These are phyloP conservation scores for Argyra leucocephala DNA, from an alignment of 2,888 invertebrate species.

Conservation along the genomic window DNA sequence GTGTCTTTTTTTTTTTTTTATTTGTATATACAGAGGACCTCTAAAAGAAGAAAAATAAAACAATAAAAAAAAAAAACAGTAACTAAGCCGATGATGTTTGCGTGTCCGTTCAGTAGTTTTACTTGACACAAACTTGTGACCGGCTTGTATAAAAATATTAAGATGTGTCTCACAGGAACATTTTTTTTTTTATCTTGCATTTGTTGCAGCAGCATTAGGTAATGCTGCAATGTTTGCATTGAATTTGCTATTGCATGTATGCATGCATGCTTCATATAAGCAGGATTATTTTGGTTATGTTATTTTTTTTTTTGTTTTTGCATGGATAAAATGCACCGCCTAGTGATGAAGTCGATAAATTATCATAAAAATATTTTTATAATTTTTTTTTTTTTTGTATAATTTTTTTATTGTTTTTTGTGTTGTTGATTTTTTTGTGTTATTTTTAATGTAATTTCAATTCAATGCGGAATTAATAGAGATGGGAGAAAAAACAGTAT, in stretches of 20 bases:
- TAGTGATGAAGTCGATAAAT: constrained; percentile 6
- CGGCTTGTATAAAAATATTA: neutral
- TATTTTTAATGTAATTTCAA: neutral
- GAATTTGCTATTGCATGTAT: neutral
- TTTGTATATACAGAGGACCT: no score
- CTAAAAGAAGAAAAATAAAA: no score
- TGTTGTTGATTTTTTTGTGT: no score
- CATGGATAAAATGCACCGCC: neutral
- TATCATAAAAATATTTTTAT: neutral
- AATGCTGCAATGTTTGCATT: no score
- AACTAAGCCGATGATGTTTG: neutral
- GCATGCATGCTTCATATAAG: neutral
- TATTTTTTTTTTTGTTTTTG: neutral
- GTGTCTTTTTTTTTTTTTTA: neutral
- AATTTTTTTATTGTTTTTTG: no score
- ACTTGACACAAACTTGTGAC: constrained; percentile 3
- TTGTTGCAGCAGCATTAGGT: no score
- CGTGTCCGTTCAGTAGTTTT: neutral
- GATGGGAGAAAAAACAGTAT: neutral
- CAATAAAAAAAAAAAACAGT: no score
- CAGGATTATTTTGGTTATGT: neutral
- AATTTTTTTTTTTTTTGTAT: neutral
- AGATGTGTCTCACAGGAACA: neutral
- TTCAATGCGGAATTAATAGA: constrained; percentile 1
- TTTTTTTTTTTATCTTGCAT: no score